phyloP scores from a whole-genome alignment of 2,113 vertebrate species.

The Albula goreensis region DNA sequence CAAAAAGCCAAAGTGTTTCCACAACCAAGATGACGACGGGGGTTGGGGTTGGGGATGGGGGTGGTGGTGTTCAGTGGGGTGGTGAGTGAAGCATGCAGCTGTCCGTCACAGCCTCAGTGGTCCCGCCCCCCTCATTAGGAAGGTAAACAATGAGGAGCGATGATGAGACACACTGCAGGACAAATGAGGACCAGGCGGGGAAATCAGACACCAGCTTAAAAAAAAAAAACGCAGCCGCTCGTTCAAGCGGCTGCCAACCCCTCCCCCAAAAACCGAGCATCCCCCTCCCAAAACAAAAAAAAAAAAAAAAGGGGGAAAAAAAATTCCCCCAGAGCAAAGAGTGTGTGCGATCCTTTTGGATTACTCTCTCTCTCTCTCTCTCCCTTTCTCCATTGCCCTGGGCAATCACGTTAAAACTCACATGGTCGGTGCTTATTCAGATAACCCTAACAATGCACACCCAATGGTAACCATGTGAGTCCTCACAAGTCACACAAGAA shows the following conservation, averaged over 20 bases:
- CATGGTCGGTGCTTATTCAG: conserved; percentile 93
- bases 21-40: conserved; percentile 57
- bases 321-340: conserved; percentile 50
- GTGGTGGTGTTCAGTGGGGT: conserved; percentile 62
- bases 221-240: conserved; percentile 57
- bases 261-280: conserved; percentile 44
- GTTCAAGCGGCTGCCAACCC: conserved; percentile 57
- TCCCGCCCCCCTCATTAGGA: conserved; percentile 98
- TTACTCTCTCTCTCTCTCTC: conserved; percentile 65
- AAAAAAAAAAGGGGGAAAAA: conserved; percentile 50
- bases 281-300: conserved; percentile 13
- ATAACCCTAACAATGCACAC: conserved; percentile 88
- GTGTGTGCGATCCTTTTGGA: conserved; percentile 71
- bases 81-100: conserved; percentile 70
- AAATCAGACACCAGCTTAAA: conserved; percentile 78
- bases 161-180: conserved; percentile 88
- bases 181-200: conserved; percentile 79
- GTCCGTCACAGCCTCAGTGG: conserved; percentile 83
- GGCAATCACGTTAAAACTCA: conserved; percentile 87
- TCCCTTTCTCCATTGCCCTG: conserved; percentile 75
- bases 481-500: conserved; percentile 94
- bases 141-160: conserved; percentile 96
- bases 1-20: conserved; percentile 76
- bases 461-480: conserved; percentile 97
- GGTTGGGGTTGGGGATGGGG: neutral